Percentiles rank a stretch among this genome's conserved stretches.
phyloP scores from a whole-genome alignment of 2,888 invertebrate species.

The Druceiella hillmani region DNA sequence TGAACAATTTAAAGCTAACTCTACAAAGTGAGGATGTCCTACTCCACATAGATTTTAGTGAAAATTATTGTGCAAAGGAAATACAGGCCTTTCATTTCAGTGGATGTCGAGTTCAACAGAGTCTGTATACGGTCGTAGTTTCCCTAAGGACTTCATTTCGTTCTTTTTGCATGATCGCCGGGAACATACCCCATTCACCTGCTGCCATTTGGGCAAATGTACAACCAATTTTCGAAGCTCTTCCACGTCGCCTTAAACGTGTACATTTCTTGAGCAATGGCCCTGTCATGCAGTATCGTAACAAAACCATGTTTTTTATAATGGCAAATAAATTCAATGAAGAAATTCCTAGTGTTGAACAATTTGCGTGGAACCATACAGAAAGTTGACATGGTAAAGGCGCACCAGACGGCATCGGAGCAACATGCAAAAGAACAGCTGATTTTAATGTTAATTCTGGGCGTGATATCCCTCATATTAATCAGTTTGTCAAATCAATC shows the following conservation, averaged over 20 bases:
- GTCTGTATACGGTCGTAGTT: conserved; percentile 32
- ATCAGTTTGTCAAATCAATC: no score
- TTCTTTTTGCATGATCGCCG: conserved; percentile 28
- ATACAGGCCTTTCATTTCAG: conserved; percentile 33
- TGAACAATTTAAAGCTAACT: no score
- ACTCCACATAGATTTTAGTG: no score
- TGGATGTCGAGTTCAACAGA: conserved; percentile 28
- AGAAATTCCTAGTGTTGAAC: no score
- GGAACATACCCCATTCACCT: conserved; percentile 30
- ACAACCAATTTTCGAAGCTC: conserved; percentile 25
- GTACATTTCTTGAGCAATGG: conserved; percentile 12
- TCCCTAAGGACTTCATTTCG: conserved; percentile 21
- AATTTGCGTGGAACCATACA: no score
- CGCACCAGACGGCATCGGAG: no score
- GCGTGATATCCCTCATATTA: no score
- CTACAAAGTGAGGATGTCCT: no score
- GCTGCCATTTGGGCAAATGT: conserved; percentile 33
- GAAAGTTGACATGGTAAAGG: no score
- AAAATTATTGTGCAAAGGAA: no score
- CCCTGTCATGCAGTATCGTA: conserved; percentile 10
- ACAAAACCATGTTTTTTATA: conserved; percentile 25
- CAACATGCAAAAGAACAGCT: no score
- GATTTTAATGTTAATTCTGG: no score
- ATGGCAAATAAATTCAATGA: conserved; percentile 12
- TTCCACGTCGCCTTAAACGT: conserved; percentile 9